These are phyloP conservation scores for Diplodus puntazzo DNA, from an alignment of 2,797 vertebrate species.

Conservation along the genomic window DNA sequence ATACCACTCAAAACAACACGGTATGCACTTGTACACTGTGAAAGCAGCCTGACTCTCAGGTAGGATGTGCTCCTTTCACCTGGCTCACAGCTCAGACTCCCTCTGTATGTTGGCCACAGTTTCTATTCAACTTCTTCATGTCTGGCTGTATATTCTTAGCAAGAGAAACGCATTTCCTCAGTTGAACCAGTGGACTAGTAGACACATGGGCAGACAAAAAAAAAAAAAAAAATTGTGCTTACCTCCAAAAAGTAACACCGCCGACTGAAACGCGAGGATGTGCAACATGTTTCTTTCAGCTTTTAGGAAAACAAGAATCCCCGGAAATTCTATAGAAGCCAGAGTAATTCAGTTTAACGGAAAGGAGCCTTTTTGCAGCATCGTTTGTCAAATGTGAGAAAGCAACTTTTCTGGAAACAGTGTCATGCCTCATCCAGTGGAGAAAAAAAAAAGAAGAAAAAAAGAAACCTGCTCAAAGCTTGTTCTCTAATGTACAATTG, in stretches of 20 bases:
- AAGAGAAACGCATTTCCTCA: not conserved
- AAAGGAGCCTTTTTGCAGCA: slow-evolving; percentile 29
- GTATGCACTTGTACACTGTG: not conserved
- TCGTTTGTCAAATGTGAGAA: slow-evolving; percentile 27
- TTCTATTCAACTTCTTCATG: not conserved
- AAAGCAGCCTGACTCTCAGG: slow-evolving; percentile 13
- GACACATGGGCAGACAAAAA: not conserved
- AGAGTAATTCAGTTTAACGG: slow-evolving; percentile 38
- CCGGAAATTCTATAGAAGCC: slow-evolving; percentile 36
- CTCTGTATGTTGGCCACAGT: not conserved
- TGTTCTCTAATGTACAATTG: slow-evolving; percentile 13
- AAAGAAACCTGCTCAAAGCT: not conserved
- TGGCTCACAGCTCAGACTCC: not conserved
- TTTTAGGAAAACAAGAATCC: slow-evolving; percentile 49
- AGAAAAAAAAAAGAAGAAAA: no score
- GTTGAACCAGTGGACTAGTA: not conserved
- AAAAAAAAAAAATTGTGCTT: slow-evolving; percentile 63
- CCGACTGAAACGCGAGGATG: slow-evolving; percentile 73
- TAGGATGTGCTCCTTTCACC: not conserved
- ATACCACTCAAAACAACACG: not conserved
- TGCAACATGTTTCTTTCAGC: slow-evolving; percentile 86
- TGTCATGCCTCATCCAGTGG: slow-evolving; percentile 14
- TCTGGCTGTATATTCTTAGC: not conserved
- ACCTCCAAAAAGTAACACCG: slow-evolving; percentile 83
- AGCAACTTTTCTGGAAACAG: slow-evolving; percentile 13